phyloP scores from a whole-genome alignment of 2,888 invertebrate genomes.

The Didymodactylos carnosus region DNA sequence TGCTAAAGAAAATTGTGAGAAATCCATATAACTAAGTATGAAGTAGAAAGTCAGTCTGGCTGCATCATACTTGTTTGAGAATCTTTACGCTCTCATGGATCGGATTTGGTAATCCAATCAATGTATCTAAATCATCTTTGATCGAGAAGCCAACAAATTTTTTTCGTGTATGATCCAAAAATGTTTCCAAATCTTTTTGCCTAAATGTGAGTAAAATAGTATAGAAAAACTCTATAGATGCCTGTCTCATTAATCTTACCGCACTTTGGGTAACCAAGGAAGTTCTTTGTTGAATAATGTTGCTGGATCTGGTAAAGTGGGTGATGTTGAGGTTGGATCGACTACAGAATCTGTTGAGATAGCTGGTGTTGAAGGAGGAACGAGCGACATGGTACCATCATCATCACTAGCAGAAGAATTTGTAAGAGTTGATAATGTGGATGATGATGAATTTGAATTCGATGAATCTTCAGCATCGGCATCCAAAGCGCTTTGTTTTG shows the following conservation, averaged over 20 bases:
- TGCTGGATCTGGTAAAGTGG: neutral
- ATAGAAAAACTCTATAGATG: neutral
- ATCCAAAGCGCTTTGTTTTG: neutral
- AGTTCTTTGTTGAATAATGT: constrained; percentile 41
- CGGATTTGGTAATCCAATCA: constrained; percentile 83
- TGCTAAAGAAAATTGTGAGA: constrained; percentile 49
- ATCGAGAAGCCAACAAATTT: constrained; percentile 87
- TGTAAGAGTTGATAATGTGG: no score
- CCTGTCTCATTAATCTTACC: constrained; percentile 18
- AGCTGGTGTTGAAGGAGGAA: neutral
- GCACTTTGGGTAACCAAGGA: constrained; percentile 86
- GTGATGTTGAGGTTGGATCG: neutral
- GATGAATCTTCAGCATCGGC: neutral
- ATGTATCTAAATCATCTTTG: constrained; percentile 54
- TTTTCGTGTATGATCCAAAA: constrained; percentile 65
- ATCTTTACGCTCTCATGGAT: constrained; percentile 87
- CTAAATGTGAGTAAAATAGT: constrained; percentile 18
- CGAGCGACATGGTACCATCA: neutral
- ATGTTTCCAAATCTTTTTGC: constrained; percentile 59
- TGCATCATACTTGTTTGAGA: constrained; percentile 45
- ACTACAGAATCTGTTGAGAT: neutral
- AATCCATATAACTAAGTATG: constrained; percentile 18
- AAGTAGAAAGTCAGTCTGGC: neutral
- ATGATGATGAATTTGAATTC: neutral
- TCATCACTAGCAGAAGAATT: neutral